A percentile compares a stretch with the other conserved stretches of the same genome.
phyloP scores from a whole-genome alignment of 2,797 vertebrate genomes.

The Myotis daubentonii region DNA sequence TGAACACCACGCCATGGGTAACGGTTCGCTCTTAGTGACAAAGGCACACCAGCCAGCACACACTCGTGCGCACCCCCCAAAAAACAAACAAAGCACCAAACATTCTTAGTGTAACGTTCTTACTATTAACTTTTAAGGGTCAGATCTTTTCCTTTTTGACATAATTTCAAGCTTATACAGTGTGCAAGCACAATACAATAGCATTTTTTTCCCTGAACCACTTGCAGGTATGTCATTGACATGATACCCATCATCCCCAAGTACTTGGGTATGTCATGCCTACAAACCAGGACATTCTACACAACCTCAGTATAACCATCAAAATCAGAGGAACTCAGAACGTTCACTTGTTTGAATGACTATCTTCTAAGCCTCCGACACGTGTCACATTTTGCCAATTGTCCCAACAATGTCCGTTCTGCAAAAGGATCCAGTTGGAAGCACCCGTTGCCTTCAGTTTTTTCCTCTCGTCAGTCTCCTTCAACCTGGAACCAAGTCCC shows the following conservation, averaged over 20 bases:
- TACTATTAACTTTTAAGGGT: not conserved
- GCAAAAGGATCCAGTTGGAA: not conserved
- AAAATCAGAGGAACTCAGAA: not conserved
- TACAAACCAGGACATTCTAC: not conserved
- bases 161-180: not conserved
- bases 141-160: not conserved
- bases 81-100: not conserved
- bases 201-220: not conserved
- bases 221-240: not conserved
- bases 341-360: not conserved
- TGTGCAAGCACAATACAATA: not conserved
- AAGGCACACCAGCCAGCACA: not conserved
- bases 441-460: fast-evolving
- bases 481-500: not conserved
- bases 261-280: not conserved
- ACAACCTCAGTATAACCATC: not conserved
- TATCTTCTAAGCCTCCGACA: not conserved
- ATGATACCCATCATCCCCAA: not conserved
- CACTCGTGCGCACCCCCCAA: fast-evolving
- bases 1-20: not conserved
- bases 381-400: not conserved
- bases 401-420: not conserved
- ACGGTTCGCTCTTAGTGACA: not conserved
- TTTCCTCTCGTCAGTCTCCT: not conserved
- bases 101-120: not conserved